Percentiles rank a stretch among this genome's conserved stretches.
Evolutionary conservation across 1,140 invertebrate species (phyloP).

Genomic region (Drusus annulatus): DNA sequence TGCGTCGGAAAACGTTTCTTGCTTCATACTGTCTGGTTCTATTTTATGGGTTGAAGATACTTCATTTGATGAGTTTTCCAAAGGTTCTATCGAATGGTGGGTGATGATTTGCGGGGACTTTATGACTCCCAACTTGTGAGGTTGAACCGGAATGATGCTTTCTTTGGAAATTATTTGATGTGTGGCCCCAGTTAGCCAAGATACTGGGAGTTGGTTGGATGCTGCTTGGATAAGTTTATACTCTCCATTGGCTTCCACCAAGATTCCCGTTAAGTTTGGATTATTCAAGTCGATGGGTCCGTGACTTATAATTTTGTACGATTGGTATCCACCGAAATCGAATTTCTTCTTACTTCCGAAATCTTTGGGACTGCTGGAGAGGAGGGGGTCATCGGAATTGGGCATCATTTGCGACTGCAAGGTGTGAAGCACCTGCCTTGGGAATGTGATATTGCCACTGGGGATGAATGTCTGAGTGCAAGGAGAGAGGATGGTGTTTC

Average conservation of each 20-base stretch:
- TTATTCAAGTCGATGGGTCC: constrained; percentile 74
- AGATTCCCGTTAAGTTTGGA: constrained; percentile 73
- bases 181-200: constrained; percentile 53
- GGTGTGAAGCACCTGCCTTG: constrained; percentile 60
- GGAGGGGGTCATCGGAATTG: constrained; percentile 86
- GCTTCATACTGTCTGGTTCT: constrained; percentile 53
- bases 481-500: constrained; percentile 60
- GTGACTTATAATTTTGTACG: constrained; percentile 76
- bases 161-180: constrained; percentile 56
- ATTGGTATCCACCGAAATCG: constrained; percentile 73
- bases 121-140: constrained; percentile 46
- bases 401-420: constrained; percentile 85
- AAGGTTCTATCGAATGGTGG: constrained; percentile 7
- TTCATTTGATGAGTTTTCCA: constrained; percentile 36
- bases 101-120: constrained; percentile 30
- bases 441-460: constrained; percentile 66
- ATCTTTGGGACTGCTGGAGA: constrained; percentile 86
- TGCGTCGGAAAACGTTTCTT: constrained; percentile 31
- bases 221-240: constrained; percentile 76
- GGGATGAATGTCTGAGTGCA: constrained; percentile 55
- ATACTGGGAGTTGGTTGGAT: constrained; percentile 60
- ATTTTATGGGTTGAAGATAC: constrained; percentile 49
- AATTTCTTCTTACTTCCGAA: constrained; percentile 78
- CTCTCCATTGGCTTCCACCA: constrained; percentile 77
- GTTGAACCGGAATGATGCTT: constrained; percentile 45